Percentiles rank a stretch among this genome's conserved stretches.
phyloP scores from a whole-genome alignment of 1,140 invertebrate genomes.

The Ooceraea biroi region DNA sequence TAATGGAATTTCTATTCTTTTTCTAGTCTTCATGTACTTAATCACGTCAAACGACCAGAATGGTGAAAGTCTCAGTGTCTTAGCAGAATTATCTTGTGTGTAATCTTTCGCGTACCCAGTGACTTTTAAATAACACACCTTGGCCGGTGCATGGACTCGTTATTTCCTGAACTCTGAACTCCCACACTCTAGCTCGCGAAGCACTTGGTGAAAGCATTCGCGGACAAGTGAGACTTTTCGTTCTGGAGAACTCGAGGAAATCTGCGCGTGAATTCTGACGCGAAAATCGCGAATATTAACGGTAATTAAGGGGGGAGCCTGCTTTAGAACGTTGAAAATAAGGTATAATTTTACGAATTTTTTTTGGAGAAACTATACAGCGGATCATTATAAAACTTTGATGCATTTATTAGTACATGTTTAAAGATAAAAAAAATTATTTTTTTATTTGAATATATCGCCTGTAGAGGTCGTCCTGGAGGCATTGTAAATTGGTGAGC shows the following conservation, averaged over 20 bases:
- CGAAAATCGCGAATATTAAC: not conserved
- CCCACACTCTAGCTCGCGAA: not conserved
- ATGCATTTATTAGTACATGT: too few relatives aligned
- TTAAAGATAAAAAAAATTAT: too few relatives aligned
- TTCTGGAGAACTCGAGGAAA: not conserved
- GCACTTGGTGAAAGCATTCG: constrained; percentile 53
- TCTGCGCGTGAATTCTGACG: not conserved
- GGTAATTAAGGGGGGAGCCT: too few relatives aligned
- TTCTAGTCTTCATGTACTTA: not conserved
- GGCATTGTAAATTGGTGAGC: too few relatives aligned
- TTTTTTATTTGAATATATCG: too few relatives aligned
- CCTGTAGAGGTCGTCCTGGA: too few relatives aligned
- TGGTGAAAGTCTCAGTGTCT: not conserved
- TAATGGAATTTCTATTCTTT: too few relatives aligned
- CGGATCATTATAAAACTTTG: too few relatives aligned
- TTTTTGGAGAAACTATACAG: too few relatives aligned
- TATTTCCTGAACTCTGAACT: constrained; percentile 60
- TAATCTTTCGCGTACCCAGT: not conserved
- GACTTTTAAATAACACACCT: constrained; percentile 16
- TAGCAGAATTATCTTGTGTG: not conserved
- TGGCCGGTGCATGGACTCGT: not conserved
- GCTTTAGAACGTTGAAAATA: too few relatives aligned
- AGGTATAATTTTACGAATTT: too few relatives aligned
- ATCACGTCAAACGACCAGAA: not conserved
- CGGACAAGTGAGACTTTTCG: constrained; percentile 20